Percentiles rank a stretch among this genome's conserved stretches.
These are phyloP conservation scores for Cephalopholis sonnerati DNA, from an alignment of 2,113 vertebrate species.

Conservation along the genomic window DNA sequence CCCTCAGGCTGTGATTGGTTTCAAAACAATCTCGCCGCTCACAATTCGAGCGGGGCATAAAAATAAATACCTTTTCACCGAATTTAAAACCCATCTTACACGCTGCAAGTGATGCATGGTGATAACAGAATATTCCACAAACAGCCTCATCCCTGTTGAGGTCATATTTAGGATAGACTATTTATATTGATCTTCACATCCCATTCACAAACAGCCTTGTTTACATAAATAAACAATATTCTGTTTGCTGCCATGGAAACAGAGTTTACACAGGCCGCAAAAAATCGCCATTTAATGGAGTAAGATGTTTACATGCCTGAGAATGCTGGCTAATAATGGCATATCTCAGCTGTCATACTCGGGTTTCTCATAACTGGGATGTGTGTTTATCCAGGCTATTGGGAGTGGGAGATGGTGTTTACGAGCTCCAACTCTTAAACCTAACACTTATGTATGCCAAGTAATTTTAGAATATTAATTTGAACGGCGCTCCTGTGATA, in stretches of 20 bases:
- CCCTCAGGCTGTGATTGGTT: slow-evolving; percentile 46
- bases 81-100: slow-evolving; percentile 39
- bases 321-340: slow-evolving; percentile 63
- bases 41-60: slow-evolving; percentile 37
- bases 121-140: slow-evolving; percentile 32
- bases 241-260: slow-evolving; percentile 71
- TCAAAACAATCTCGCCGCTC: slow-evolving; percentile 54
- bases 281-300: slow-evolving; percentile 65
- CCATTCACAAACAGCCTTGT: slow-evolving; percentile 72
- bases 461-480: slow-evolving; percentile 15
- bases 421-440: slow-evolving; percentile 34
- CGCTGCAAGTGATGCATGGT: slow-evolving; percentile 24
- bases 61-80: slow-evolving; percentile 40
- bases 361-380: slow-evolving; percentile 44
- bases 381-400: slow-evolving; percentile 30
- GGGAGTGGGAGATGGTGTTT: slow-evolving; percentile 41
- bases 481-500: slow-evolving; percentile 8
- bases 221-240: slow-evolving; percentile 75
- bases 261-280: slow-evolving; percentile 56
- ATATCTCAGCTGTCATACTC: slow-evolving; percentile 66
- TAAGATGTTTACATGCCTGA: slow-evolving; percentile 66
- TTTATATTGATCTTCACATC: slow-evolving; percentile 69
- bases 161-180: slow-evolving; percentile 52
- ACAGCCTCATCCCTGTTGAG: slow-evolving; percentile 3
- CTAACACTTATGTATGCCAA: slow-evolving; percentile 3